A percentile compares a stretch with the other conserved stretches of the same genome.
Evolutionary conservation across 2,888 invertebrate species (phyloP).

Genomic region (Hirtodrosophila cameraria): DNA sequence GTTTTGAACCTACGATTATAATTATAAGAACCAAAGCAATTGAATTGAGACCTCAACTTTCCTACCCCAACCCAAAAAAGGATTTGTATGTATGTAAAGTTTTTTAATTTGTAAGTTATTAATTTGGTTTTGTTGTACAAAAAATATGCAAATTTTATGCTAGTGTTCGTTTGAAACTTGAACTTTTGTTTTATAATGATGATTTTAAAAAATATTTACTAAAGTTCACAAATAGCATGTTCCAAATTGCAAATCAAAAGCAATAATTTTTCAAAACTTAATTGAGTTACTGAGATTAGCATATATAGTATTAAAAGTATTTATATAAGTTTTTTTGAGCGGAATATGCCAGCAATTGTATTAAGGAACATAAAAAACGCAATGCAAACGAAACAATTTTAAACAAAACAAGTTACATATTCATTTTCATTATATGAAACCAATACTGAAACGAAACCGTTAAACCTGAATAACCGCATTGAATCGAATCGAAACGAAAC

Average conservation of each 20-base stretch:
- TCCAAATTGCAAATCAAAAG: conserved; percentile 55
- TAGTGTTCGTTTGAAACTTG: conserved; percentile 44
- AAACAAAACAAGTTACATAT: conserved; percentile 78
- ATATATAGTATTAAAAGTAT: conserved; percentile 32
- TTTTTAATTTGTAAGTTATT: conserved; percentile 31
- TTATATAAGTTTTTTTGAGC: conserved; percentile 42
- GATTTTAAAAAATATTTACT: conserved; percentile 27
- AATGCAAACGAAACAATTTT: conserved; percentile 77
- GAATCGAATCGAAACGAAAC: conserved; percentile 40
- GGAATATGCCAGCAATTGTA: conserved; percentile 44
- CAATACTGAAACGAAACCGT: conserved; percentile 59
- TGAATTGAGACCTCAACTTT: conserved; percentile 45
- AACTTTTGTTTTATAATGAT: conserved; percentile 30
- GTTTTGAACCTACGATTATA: conserved; percentile 32
- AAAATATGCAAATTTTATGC: conserved; percentile 57
- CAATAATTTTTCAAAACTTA: conserved; percentile 40
- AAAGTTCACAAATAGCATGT: conserved; percentile 67
- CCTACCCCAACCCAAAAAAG: conserved; percentile 16
- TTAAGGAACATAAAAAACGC: conserved; percentile 55
- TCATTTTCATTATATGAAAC: conserved; percentile 79
- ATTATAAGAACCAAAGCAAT: conserved; percentile 55
- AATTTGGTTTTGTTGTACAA: conserved; percentile 34
- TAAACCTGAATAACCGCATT: conserved; percentile 64
- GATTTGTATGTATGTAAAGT: conserved; percentile 77
- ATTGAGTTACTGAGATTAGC: conserved; percentile 47